These are phyloP conservation scores for Pelodytes ibericus DNA, from an alignment of 2,797 vertebrate genomes.

Conservation along the genomic window DNA sequence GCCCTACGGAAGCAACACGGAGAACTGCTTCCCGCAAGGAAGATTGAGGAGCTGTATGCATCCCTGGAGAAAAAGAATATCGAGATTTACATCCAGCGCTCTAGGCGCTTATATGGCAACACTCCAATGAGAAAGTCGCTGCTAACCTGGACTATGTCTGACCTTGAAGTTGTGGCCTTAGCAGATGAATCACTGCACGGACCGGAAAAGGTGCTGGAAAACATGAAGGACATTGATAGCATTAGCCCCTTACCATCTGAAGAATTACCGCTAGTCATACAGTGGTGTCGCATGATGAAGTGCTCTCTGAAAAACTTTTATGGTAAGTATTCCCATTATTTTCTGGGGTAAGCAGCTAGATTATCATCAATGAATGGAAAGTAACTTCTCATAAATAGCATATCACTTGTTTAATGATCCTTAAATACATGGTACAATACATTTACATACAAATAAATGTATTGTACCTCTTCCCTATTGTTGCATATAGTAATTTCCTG, in stretches of 20 bases:
- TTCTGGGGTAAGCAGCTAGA: too few species aligned
- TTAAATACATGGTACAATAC: too few species aligned
- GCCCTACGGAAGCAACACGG: slow-evolving; percentile 95
- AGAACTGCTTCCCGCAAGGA: slow-evolving; percentile 92
- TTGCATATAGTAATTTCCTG: too few species aligned
- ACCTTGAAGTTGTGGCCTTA: slow-evolving; percentile 85
- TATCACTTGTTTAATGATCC: too few species aligned
- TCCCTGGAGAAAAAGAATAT: slow-evolving; percentile 97
- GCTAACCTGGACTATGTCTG: slow-evolving; percentile 89
- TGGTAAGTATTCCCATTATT: slow-evolving; percentile 70
- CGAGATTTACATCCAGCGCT: slow-evolving; percentile 98
- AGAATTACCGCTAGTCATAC: slow-evolving; percentile 86
- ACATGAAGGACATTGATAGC: slow-evolving; percentile 87
- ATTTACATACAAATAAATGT: too few species aligned
- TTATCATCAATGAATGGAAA: too few species aligned
- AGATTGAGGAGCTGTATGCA: slow-evolving; percentile 96
- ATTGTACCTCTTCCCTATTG: too few species aligned
- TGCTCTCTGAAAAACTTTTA: slow-evolving; percentile 86
- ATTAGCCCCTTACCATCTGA: slow-evolving; percentile 89
- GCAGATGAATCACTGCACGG: slow-evolving; percentile 88
- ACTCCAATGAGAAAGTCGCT: slow-evolving; percentile 95
- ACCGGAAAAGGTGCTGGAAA: slow-evolving; percentile 81
- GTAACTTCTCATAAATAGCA: too few species aligned
- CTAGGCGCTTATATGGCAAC: slow-evolving; percentile 91
- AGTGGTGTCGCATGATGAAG: slow-evolving; percentile 93